Evolutionary conservation across 2,113 vertebrate species (phyloP), one percentile per base, ranked within the genome.

Genomic region (Petrocephalus microphthalmus): DNA sequence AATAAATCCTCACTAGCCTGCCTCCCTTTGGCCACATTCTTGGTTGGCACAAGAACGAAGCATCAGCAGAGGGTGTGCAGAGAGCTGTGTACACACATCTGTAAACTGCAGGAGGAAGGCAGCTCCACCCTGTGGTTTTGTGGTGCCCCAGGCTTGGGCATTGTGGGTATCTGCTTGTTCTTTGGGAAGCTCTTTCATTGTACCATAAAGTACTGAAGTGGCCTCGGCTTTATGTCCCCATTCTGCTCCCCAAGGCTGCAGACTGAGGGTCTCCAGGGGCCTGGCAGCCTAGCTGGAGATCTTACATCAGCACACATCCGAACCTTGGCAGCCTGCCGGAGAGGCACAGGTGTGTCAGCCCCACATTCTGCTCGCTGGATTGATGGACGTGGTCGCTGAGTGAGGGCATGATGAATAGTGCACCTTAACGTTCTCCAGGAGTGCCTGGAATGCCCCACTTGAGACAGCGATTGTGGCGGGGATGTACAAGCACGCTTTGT

Each of bases 401-500:
- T 94, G 94, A 95, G 93, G 92, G 92, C 94, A 94, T 91, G 89
- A 71, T 15, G 45, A 47, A 82, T 45, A 22, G 25, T 88, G 13
- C 37, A 54, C 37, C 52, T 45, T 53, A 49, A 52, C n/a, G 74
- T 57, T 57, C 52, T 33, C 29, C 15, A 60, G 87, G 37, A 84
- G 52, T 29, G 53, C 33, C 82, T 60, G 53, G 78, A 88, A 60
- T 88, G 74, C 45, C 37, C 37, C 33, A 29, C 87, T 84, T 52
- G 22, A 88, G 74, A 33, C 45, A 15, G 29, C 22, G 5, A 33
- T 88, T 82, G 33, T 57, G 64, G 42, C 64, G 19, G 47, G 67
- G 67, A 37, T 53, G 87, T 81, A 19, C 71, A 33, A 93, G 94
- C 94, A 94, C 94, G 94, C 94, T 94, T 95, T 95, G 94, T 95